These are phyloP conservation scores for Rhabdornis inornatus DNA, from an alignment of 2,113 vertebrate genomes.

Conservation along the genomic window DNA sequence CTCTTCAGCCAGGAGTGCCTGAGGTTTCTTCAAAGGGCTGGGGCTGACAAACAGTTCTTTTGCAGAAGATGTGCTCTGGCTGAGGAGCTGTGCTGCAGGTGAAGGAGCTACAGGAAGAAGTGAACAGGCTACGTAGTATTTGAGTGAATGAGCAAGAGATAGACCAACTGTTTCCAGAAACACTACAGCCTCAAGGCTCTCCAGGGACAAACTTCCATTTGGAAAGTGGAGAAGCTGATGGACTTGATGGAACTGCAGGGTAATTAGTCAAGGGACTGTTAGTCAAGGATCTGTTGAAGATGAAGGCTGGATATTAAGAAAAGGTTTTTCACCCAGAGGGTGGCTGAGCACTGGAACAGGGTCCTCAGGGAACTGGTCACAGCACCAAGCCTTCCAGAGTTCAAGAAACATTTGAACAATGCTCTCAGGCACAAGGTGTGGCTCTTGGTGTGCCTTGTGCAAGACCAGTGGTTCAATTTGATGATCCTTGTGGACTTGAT, in stretches of 20 bases:
- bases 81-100: not conserved
- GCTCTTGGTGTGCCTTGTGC: not conserved
- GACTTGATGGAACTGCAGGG: not conserved
- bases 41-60: not conserved
- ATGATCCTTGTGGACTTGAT: not conserved
- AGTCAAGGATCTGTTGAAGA: not conserved
- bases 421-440: not conserved
- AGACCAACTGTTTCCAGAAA: not conserved
- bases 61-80: not conserved
- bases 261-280: not conserved
- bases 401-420: not conserved
- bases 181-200: not conserved
- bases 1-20: not conserved
- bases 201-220: not conserved
- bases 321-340: not conserved
- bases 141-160: accelerated
- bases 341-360: not conserved
- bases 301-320: not conserved
- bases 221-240: not conserved
- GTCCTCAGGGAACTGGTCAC: not conserved
- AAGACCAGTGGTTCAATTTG: not conserved
- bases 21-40: not conserved
- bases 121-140: accelerated
- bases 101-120: not conserved
- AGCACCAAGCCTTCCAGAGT: not conserved